phyloP scores from a whole-genome alignment of 2,113 vertebrate species.

The Triplophysa rosa region DNA sequence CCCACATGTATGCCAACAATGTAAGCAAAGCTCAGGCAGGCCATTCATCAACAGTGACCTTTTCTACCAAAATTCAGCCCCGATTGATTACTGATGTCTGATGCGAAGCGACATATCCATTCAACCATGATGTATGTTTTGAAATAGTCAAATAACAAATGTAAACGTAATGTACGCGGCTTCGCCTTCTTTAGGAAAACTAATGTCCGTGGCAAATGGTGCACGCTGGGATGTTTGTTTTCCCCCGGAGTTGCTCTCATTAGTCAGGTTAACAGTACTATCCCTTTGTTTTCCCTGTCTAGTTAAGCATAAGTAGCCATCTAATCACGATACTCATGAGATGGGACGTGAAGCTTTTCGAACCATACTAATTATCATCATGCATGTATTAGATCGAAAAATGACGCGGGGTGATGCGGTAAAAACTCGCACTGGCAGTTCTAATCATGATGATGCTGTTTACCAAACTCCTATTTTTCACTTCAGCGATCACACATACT shows the following conservation, averaged over 20 bases:
- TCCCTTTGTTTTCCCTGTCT: slow-evolving; percentile 19
- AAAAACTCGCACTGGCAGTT: not conserved
- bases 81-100: slow-evolving; percentile 26
- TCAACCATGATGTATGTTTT: slow-evolving; percentile 20
- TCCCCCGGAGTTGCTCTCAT: not conserved
- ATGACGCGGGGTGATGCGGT: not conserved
- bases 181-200: not conserved
- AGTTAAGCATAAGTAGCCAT: slow-evolving; percentile 18
- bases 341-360: not conserved
- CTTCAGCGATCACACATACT: not conserved
- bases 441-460: slow-evolving; percentile 15
- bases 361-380: slow-evolving; percentile 20
- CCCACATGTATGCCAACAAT: slow-evolving; percentile 26
- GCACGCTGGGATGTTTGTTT: not conserved
- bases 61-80: slow-evolving; percentile 26
- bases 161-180: not conserved
- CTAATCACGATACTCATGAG: slow-evolving; percentile 3
- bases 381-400: not conserved
- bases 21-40: slow-evolving; percentile 4
- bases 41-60: slow-evolving; percentile 34
- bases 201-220: not conserved
- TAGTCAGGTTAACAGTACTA: not conserved
- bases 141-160: slow-evolving; percentile 8
- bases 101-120: slow-evolving; percentile 24
- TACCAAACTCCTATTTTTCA: not conserved